Percentiles rank a stretch among this genome's conserved stretches.
Conservation (phyloP, 2,113 vertebrate species). For the Psammodynastes pulverulentus region DNA sequence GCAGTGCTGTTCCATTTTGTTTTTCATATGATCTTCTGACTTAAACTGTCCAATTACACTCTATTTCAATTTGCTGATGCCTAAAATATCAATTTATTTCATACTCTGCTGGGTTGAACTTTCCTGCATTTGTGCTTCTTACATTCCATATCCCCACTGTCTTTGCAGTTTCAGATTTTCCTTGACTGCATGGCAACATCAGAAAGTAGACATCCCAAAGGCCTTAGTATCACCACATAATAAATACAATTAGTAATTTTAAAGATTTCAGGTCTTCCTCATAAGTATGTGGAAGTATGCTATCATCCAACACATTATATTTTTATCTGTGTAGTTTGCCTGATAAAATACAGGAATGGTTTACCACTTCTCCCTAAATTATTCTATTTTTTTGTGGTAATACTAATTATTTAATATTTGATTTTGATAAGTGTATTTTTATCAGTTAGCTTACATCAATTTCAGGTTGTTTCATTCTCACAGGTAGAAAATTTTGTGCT, state of each 20-base stretch:
- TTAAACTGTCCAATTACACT: background rate
- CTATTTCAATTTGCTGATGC: background rate
- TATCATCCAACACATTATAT: background rate
- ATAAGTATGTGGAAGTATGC: background rate
- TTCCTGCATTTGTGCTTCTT: background rate
- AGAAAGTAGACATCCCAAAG: background rate
- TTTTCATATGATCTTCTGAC: background rate
- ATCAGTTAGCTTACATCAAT: constrained; percentile 61
- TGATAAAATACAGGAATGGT: background rate
- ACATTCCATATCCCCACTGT: background rate
- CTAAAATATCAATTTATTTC: background rate
- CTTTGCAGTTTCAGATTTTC: background rate
- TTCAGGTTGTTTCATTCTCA: constrained; percentile 51
- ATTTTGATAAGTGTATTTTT: constrained; percentile 60
- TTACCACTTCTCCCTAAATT: constrained; percentile 24
- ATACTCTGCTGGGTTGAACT: background rate
- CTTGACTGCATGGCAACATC: background rate
- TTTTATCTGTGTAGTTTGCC: background rate
- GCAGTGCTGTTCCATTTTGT: background rate
- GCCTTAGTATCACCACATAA: background rate
- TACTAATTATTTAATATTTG: constrained; percentile 57
- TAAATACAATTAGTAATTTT: background rate
- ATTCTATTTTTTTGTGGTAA: constrained; percentile 25
- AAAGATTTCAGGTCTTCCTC: background rate
- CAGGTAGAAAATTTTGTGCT: constrained; percentile 61